Percentiles rank a stretch among this genome's conserved stretches.
Evolutionary conservation across 2,797 vertebrate genomes (phyloP).

Genomic region (Calcarius lapponicus): DNA sequence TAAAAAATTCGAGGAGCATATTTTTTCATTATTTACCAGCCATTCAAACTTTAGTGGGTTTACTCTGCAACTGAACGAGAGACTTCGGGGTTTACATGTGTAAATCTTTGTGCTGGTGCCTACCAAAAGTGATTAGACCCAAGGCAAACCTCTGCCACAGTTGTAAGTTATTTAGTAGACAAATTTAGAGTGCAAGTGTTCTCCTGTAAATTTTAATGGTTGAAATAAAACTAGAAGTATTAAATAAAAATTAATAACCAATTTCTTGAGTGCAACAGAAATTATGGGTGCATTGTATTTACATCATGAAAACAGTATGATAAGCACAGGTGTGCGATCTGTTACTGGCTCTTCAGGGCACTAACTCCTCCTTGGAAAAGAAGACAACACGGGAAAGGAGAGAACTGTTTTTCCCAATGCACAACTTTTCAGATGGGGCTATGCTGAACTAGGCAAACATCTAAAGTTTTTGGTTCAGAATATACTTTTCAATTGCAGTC

Average conservation of each 20-base stretch:
- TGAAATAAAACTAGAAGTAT: neutral
- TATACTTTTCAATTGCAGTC: neutral
- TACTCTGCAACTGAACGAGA: neutral
- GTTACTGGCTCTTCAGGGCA: neutral
- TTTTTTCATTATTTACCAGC: constrained; percentile 60
- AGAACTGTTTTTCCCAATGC: neutral
- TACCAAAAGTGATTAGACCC: constrained; percentile 17
- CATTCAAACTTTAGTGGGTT: constrained; percentile 49
- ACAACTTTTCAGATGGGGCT: neutral
- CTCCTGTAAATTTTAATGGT: neutral
- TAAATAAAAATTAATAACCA: neutral
- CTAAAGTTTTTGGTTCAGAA: neutral
- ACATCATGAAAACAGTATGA: neutral
- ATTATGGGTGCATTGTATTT: neutral
- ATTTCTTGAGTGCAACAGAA: neutral
- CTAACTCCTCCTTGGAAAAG: neutral
- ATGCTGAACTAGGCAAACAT: neutral
- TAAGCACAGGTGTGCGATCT: neutral
- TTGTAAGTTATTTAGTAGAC: neutral
- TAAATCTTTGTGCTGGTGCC: constrained; percentile 4
- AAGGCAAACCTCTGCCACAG: neutral
- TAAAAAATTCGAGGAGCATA: constrained; percentile 18
- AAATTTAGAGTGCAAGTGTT: neutral
- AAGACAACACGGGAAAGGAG: neutral
- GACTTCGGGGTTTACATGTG: neutral